Conservation (phyloP, 35 echinoderm and acorn worm genomes). For the Ophioderma brevispina region DNA sequence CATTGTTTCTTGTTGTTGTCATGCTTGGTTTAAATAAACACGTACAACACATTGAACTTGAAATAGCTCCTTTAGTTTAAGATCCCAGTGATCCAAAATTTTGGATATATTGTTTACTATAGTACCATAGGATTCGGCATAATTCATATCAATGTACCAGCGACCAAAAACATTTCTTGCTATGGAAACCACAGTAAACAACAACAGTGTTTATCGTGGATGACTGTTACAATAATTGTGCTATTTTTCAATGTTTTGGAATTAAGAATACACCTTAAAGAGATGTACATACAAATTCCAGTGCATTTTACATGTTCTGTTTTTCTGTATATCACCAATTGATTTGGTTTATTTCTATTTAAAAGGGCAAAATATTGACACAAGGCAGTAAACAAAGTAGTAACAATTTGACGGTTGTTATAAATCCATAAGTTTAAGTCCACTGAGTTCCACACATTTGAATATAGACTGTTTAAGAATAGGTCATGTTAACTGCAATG, state of each 20-base stretch:
- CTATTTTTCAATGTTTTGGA: background rate
- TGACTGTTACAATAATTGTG: background rate
- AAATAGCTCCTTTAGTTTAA: no score
- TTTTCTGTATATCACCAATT: no score
- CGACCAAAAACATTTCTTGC: background rate
- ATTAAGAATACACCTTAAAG: no score
- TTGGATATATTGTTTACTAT: no score
- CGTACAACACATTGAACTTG: no score
- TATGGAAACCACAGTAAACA: background rate
- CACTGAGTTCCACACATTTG: background rate
- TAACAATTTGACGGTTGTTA: background rate
- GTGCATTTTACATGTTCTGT: background rate
- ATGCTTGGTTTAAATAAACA: no score
- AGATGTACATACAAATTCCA: no score
- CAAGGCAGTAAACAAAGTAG: conserved; percentile 14
- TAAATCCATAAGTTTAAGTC: background rate
- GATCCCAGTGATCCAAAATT: no score
- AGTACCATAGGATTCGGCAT: no score
- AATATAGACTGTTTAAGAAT: background rate
- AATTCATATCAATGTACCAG: no score
- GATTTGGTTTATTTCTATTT: no score
- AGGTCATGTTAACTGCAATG: background rate
- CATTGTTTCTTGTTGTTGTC: background rate
- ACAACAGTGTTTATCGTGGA: background rate
- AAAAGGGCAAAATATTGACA: no score